Evolutionary conservation across 2,888 invertebrate genomes (phyloP), one percentile per base, ranked within the genome.

Genomic region (Horisme vitalbata): DNA sequence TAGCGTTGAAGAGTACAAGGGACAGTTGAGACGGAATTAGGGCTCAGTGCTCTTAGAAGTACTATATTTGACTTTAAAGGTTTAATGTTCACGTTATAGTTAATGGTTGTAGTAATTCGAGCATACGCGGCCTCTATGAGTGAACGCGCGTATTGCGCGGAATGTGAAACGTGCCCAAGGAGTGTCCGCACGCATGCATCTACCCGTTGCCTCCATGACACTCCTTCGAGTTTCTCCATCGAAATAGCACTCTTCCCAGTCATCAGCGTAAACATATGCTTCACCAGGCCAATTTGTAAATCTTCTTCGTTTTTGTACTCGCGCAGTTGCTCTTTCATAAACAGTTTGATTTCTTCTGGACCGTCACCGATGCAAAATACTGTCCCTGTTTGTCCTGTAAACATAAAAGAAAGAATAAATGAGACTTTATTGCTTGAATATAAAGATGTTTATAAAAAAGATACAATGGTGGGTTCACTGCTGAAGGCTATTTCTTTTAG

Each of bases 281-380:
- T 55, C 2, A 64, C 52, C 2, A 83, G 56, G 0, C 62, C 72
- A 2, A 71, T 59, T 48, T 83, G 75, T 6, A 83, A 55, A 2
- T 59, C 61, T 10, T 66, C 64, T 1, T 71, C 66, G 0, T 63
- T 63, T 3, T 59, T 41, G 37, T 53, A 69, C 2, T 58, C 50
- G 2, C 52, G 39, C 1, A 81, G 38, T 12, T 73, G 59, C 4
- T 64, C 52, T 28, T 73, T 61, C 0, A 84, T 46, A 0, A 57
- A 44, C 0, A 20, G 36, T 8, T 60, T 33, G 12, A 74, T 60
- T 23, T 79, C 76, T 2, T 65, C 65, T 0, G 82, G 83, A 2
- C 59, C 57, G 1, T 59, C 61, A 1, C 84, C 83, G 6, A 82
- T 30, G 37, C 76, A 80, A 48, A 68, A 84, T 1, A 84, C 64